Evolutionary conservation across 2,888 invertebrate genomes (phyloP).

Genomic region (Plutella xylostella): DNA sequence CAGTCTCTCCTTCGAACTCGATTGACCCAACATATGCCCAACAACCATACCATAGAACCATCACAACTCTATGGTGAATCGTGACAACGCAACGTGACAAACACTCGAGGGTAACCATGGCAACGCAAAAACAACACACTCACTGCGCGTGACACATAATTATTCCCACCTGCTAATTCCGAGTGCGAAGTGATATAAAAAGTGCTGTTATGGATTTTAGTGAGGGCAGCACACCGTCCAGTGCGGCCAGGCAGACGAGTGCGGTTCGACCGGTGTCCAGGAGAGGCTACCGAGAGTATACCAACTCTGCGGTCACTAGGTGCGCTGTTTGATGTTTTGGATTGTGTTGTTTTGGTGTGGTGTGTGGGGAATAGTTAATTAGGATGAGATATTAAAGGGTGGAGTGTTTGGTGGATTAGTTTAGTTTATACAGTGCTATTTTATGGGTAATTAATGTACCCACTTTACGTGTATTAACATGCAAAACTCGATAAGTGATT

Average conservation of each 20-base stretch:
- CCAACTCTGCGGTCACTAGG: constrained; percentile 47
- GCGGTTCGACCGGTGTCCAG: constrained; percentile 51
- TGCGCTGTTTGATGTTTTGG: constrained; percentile 18
- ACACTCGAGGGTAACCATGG: constrained; percentile 39
- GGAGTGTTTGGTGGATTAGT: no score
- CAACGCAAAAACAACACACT: constrained; percentile 43
- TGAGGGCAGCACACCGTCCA: constrained; percentile 37
- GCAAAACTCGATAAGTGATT: no score
- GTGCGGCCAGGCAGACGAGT: constrained; percentile 35
- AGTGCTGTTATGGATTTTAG: constrained; percentile 53
- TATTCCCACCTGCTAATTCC: constrained; percentile 21
- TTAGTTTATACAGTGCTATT: no score
- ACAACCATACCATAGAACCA: no score
- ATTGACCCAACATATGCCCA: no score
- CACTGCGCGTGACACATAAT: constrained; percentile 37
- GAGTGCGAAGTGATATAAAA: constrained; percentile 27
- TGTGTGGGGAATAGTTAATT: no score
- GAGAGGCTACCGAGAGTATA: constrained; percentile 49
- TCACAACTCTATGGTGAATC: no score
- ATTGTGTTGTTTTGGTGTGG: not conserved
- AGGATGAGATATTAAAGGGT: no score
- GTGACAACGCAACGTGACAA: no score
- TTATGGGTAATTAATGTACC: no score
- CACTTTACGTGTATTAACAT: no score
- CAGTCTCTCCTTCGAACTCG: no score